phyloP scores from a whole-genome alignment of 2,888 invertebrate genomes.

The Limnephilus marmoratus region DNA sequence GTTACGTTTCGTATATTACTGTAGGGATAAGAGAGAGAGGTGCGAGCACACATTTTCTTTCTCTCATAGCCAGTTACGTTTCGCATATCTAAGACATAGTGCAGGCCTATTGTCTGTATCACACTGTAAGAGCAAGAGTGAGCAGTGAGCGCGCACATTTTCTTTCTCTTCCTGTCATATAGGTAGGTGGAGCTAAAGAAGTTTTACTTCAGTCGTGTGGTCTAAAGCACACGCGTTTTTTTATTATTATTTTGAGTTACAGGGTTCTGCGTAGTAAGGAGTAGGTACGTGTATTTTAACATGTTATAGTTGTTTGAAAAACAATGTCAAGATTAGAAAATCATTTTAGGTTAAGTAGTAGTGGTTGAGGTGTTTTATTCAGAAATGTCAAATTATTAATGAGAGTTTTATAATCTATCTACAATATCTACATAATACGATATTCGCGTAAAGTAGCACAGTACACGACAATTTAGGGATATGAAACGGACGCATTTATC shows the following conservation, averaged over 20 bases:
- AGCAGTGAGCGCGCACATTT: too few species aligned
- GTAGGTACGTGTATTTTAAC: background rate
- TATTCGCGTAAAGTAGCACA: background rate
- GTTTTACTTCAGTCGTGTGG: too few species aligned
- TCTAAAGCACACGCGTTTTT: too few species aligned
- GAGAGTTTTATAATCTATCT: background rate
- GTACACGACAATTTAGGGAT: background rate
- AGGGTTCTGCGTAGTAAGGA: background rate
- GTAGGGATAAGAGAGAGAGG: too few species aligned
- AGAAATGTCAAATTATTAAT: background rate
- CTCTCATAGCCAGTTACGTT: too few species aligned
- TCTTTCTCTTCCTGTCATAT: too few species aligned
- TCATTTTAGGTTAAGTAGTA: background rate
- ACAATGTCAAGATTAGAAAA: background rate
- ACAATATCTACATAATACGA: background rate
- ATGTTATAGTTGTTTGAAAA: background rate
- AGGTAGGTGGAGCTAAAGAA: too few species aligned
- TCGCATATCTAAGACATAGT: too few species aligned
- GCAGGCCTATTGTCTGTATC: too few species aligned
- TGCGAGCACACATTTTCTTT: too few species aligned
- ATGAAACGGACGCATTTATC: conserved; percentile 9
- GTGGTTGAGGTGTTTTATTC: background rate
- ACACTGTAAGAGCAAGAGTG: too few species aligned
- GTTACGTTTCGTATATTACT: too few species aligned
- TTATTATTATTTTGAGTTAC: background rate